Base-by-base conservation (phyloP, 2,888 invertebrate genomes). In the Sminthurides aquaticus region DNA sequence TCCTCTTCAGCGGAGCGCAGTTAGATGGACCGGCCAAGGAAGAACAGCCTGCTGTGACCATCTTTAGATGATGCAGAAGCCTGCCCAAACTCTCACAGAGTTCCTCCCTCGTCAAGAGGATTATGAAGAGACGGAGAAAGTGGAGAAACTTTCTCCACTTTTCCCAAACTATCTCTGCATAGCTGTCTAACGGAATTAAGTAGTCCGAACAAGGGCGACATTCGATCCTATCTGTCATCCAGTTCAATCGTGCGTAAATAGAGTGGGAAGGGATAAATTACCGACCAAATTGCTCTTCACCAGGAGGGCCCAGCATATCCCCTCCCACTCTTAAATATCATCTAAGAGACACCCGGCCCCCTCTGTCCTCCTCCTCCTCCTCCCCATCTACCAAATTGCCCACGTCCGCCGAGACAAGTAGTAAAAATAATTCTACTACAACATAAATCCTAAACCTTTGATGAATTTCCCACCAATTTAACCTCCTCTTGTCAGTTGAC, bases 161-260 rank as follows among this genome's bases (percentile, higher is more conserved):
- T n/a, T n/a, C n/a, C n/a, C n/a, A n/a, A n/a, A n/a, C n/a, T n/a
- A n/a, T n/a, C n/a, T n/a, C n/a, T n/a, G 43, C 15, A 15, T 15
- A 15, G 15, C 8, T 34, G 43, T 34, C 43, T 34, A 5, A 11
- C 15, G 20, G 52, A 52, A 52, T 52, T 52, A 52, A 52, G 52
- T 52, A 52, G 52, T 52, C 22, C 5, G 18, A 43, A 18, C 8
- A 43, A 43, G 11, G 43, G 5, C 52, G 52, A 52, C 52, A 52
- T 52, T 52, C 52, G 52, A 52, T 52, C 52, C 22, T 52, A 52
- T 52, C 52, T 52, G 52, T 52, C 52, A 52, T 15, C 11, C 11
- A 22, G 52, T 22, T 15, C 52, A 52, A 52, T 52, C 52, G 52
- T 52, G 52, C 52, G 52, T 52, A 52, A 52, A 52, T 52, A 52